phyloP scores from a whole-genome alignment of 2,888 invertebrate genomes.

The Linyphia triangularis region DNA sequence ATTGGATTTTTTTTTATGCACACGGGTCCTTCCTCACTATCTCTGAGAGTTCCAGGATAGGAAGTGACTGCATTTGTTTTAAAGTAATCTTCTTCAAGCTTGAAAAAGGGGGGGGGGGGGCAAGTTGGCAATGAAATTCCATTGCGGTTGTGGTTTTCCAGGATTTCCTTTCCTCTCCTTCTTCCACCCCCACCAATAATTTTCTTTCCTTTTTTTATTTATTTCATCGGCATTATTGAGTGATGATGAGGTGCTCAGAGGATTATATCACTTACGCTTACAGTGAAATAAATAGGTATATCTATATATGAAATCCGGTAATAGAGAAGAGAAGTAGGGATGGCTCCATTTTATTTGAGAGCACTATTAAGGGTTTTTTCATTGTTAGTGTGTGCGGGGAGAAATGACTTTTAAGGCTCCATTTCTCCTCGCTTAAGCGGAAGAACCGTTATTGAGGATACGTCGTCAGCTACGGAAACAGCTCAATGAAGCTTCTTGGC shows the following conservation, averaged over 20 bases:
- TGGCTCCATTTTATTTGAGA: slow-evolving; percentile 48
- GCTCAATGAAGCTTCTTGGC: slow-evolving; percentile 35
- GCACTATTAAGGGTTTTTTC: slow-evolving; percentile 56
- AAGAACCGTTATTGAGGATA: slow-evolving; percentile 6
- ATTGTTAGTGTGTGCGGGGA: neutral
- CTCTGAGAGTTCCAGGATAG: neutral
- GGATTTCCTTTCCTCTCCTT: slow-evolving; percentile 39
- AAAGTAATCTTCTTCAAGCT: slow-evolving; percentile 63
- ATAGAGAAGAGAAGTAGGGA: slow-evolving; percentile 31
- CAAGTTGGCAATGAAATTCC: slow-evolving; percentile 55
- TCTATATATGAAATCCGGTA: slow-evolving; percentile 30
- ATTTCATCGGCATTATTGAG: slow-evolving; percentile 56
- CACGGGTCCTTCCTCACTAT: slow-evolving; percentile 19
- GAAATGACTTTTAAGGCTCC: slow-evolving; percentile 43
- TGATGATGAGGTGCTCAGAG: slow-evolving; percentile 49
- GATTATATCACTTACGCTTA: slow-evolving; percentile 51
- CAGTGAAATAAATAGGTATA: slow-evolving; percentile 34
- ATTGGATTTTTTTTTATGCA: slow-evolving; percentile 55
- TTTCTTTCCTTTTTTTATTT: slow-evolving; percentile 7
- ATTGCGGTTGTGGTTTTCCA: slow-evolving; percentile 40
- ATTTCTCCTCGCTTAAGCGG: slow-evolving; percentile 16
- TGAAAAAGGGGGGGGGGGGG: neutral
- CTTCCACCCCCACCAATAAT: neutral
- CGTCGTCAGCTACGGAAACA: slow-evolving; percentile 10
- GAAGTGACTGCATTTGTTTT: slow-evolving; percentile 59